Conservation (phyloP, 2,797 vertebrate species). For the Artibeus jamaicensis region DNA sequence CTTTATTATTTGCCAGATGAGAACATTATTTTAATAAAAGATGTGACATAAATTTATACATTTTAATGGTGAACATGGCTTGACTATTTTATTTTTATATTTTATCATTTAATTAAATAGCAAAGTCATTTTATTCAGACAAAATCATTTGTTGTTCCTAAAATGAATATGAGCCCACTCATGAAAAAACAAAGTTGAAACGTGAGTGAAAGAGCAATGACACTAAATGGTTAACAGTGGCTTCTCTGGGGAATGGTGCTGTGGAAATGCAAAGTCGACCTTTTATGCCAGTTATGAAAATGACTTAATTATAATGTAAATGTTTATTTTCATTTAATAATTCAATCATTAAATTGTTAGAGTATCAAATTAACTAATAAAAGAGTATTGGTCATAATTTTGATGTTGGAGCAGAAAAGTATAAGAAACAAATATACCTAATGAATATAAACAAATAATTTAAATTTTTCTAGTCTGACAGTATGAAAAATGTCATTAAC, state of each 20-base stretch:
- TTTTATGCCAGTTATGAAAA: background rate
- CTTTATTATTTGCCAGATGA: background rate
- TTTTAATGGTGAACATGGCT: conserved; percentile 1
- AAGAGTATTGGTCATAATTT: background rate
- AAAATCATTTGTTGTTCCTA: background rate
- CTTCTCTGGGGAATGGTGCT: background rate
- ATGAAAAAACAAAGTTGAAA: conserved; percentile 20
- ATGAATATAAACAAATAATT: background rate
- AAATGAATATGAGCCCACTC: background rate
- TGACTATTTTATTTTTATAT: background rate
- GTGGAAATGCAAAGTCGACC: background rate
- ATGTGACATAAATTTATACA: background rate
- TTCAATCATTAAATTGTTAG: background rate
- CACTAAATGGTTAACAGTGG: background rate
- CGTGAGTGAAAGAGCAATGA: background rate
- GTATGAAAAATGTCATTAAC: background rate
- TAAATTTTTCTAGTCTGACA: background rate
- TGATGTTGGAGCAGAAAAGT: background rate
- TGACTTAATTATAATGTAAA: background rate
- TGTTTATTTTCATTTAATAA: background rate
- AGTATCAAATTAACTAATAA: background rate
- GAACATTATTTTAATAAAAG: conserved; percentile 2
- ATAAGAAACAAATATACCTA: background rate
- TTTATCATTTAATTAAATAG: background rate
- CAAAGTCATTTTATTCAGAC: background rate